Evolutionary conservation across 2,113 vertebrate genomes (phyloP).

Genomic region (Microcebus lehilahytsara): DNA sequence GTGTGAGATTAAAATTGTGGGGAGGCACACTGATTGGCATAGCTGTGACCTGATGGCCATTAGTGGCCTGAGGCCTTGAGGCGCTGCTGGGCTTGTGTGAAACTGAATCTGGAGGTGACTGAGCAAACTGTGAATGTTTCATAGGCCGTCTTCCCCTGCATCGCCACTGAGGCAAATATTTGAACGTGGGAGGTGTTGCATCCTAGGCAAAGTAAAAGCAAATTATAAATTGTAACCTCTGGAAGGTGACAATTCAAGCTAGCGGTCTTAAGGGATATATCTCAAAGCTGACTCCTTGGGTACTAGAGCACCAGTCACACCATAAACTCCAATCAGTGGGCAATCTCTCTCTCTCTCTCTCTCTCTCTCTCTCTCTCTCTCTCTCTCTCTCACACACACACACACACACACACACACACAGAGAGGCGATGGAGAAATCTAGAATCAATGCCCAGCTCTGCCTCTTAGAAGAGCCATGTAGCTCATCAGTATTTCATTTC

Average conservation of each 20-base stretch:
- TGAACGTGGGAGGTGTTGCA: neutral
- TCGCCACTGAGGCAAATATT: neutral
- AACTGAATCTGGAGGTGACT: neutral
- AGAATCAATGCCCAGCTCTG: neutral
- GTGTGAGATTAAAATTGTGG: neutral
- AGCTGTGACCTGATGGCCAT: neutral
- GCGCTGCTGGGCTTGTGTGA: neutral
- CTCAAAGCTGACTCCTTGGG: neutral
- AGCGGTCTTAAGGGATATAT: neutral
- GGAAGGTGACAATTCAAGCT: neutral
- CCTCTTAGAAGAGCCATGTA: neutral
- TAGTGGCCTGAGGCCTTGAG: neutral
- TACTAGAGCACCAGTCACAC: no score
- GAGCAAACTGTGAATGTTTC: neutral
- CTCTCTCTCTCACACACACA: no score
- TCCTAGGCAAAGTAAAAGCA: neutral
- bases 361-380: neutral
- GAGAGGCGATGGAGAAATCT: neutral
- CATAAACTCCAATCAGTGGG: neutral
- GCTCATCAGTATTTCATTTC: neutral
- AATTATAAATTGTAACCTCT: neutral
- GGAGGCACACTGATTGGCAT: neutral
- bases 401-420: neutral
- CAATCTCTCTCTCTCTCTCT: neutral
- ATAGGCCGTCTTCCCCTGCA: neutral